Conservation (phyloP, 2,888 invertebrate species). For the Leucophenga maculata region DNA sequence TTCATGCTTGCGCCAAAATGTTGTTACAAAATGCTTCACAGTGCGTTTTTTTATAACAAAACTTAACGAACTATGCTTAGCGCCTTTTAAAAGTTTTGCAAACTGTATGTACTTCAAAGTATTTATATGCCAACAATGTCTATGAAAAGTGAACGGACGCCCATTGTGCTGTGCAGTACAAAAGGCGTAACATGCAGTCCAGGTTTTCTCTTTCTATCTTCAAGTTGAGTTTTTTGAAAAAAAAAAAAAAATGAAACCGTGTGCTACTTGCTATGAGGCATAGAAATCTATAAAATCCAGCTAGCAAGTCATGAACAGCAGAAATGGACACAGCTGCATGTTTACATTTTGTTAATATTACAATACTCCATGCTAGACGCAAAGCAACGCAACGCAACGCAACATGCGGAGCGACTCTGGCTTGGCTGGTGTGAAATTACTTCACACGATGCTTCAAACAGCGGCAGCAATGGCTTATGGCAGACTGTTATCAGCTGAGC, state of each 20-base stretch:
- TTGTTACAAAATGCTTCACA: too few species aligned
- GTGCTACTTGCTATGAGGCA: slow-evolving; percentile 38
- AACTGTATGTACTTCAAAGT: too few species aligned
- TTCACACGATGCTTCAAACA: slow-evolving; percentile 40
- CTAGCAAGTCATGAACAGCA: slow-evolving; percentile 39
- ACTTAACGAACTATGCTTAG: too few species aligned
- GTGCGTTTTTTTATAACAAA: too few species aligned
- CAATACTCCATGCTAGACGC: slow-evolving; percentile 23
- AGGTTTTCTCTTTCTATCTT: slow-evolving; percentile 3
- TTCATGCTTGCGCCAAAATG: too few species aligned
- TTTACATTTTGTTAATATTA: slow-evolving; percentile 58
- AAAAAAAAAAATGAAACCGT: too few species aligned
- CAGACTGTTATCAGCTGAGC: slow-evolving; percentile 1
- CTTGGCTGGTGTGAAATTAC: slow-evolving; percentile 57
- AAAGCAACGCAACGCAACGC: background rate
- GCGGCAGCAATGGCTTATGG: background rate
- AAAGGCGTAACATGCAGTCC: slow-evolving; percentile 6
- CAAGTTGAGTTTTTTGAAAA: slow-evolving; percentile 10
- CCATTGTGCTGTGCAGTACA: background rate
- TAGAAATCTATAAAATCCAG: slow-evolving; percentile 50
- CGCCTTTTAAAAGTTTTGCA: too few species aligned
- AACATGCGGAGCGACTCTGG: slow-evolving; percentile 18
- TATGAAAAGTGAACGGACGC: background rate
- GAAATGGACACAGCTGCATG: slow-evolving; percentile 49
- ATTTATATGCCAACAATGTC: background rate